These are phyloP conservation scores for Porites rus DNA, from an alignment of 92 coral and sea anemone genomes.

Conservation along the genomic window DNA sequence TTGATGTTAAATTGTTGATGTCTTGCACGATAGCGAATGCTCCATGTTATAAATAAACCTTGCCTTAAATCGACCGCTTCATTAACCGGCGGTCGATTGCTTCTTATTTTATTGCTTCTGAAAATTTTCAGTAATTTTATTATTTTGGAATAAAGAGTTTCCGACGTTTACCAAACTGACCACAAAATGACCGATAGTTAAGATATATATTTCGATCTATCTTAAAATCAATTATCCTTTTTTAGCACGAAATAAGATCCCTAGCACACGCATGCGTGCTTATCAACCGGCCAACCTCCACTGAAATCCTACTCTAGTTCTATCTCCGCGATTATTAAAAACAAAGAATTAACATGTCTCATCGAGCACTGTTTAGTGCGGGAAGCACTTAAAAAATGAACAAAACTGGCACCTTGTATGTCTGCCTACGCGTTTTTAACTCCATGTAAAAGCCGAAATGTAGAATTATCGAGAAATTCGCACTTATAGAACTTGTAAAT, in stretches of 20 bases:
- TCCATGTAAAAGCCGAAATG: not conserved
- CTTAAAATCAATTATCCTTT: constrained; percentile 10
- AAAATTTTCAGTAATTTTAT: not conserved
- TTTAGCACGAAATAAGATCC: not conserved
- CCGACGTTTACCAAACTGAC: constrained; percentile 2
- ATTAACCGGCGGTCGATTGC: constrained; percentile 11
- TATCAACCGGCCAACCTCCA: not conserved
- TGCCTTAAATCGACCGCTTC: not conserved
- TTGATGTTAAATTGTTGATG: constrained; percentile 12
- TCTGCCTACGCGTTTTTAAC: not conserved
- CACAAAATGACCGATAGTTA: constrained; percentile 5
- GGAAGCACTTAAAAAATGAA: not conserved
- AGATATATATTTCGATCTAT: constrained; percentile 4
- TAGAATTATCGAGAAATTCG: not conserved
- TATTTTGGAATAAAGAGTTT: not conserved
- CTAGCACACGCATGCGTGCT: constrained; percentile 16
- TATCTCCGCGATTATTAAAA: not conserved
- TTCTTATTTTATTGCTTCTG: not conserved
- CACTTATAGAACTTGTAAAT: not conserved
- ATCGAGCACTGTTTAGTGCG: not conserved
- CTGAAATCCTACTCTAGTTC: not conserved
- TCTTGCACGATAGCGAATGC: constrained; percentile 14
- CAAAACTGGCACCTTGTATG: not conserved
- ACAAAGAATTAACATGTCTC: not conserved
- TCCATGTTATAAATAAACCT: not conserved